Evolutionary conservation across 2,888 invertebrate genomes (phyloP), one percentile per base, ranked within the genome.

Genomic region (Idaea straminata): DNA sequence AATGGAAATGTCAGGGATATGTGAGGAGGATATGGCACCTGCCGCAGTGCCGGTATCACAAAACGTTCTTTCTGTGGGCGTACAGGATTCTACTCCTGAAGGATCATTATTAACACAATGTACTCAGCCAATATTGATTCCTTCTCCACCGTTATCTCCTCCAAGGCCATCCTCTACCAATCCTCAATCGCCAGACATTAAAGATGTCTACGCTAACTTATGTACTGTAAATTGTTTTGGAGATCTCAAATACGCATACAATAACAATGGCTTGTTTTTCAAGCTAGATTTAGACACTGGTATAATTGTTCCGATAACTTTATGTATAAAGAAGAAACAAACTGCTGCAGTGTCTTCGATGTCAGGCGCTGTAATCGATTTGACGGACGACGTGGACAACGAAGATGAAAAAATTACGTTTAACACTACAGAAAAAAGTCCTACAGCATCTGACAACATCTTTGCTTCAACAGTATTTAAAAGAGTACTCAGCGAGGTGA

Each of bases 1-100:
- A 69, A 92, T 92, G 92, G 86, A 87, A 82, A 90, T 92, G 89
- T 92, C 92, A 10, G 92, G 92, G 10, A 92, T 92, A 74, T 84
- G 84, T 13, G 77, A 83, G 64, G 90, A 90, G 69, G 91, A 92
- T 65, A 69, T 78, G 5, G 68, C 71, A 57, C 69, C 79, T 47
- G 66, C 68, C 35, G 61, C 66, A 62, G 57, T 63, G 57, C 15
- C 59, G 47, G 15, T 63, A 16, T 60, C 38, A 64, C 63, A 62
- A 47, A 61, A 65, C 61, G 16, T 61, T 65, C 25, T 61, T n/a
- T 15, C 35, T 47, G 16, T 58, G 15, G 16, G 15, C 15, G 58
- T n/a, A 7, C n/a, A 58, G 6, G 15, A n/a, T 13, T 15, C 6
- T 16, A 13, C 16, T 16, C 15, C 58, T 6, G 34, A 13, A 1